Base-by-base conservation (phyloP, 1,140 invertebrate species). In the Heliothis subflexa region DNA sequence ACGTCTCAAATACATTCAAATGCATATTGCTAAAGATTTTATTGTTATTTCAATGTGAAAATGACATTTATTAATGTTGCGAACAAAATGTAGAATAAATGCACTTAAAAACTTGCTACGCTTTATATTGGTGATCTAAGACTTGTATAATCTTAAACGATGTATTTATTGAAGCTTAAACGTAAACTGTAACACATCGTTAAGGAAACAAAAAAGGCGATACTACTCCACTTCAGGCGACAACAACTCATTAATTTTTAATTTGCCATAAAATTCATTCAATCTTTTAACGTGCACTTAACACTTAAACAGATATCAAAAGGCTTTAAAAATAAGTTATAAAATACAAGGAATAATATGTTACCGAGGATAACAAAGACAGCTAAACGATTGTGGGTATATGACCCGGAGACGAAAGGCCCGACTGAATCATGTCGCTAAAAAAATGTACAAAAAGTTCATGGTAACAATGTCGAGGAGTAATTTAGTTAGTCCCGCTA, bases 1-100 rank as follows among this genome's bases (percentile, higher is more conserved):
- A 81, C 78, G 81, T 86, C 81, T 83, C 77, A 78, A 75, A 59
- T 68, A 61, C 81, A 81, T 85, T 83, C 79, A 80, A 83, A 85
- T 83, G 72, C 68, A 82, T 57, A 70, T 80, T 74, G 47, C 73
- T 62, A 75, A 75, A 75, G 73, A 52, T 75, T 75, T 75, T 66
- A 79, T 66, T 68, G 72, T 74, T 79, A 76, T 76, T 68, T 50
- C 57, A 75, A 33, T 75, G 73, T 75, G 73, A 75, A 75, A 62
- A 75, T 75, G 59, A 62, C 57, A 75, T 62, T 62, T 75, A 75
- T 75, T 64, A 62, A 75, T 49, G 55, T 73, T 49, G 55, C 18
- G 61, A 73, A 59, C 71, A 28, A 74, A 21, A 21, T 33, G 13
- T 21, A 52, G 2, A 9, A 33, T 62, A 62, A 64, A 62, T 57